These are phyloP conservation scores for Willisornis vidua DNA, from an alignment of 2,113 vertebrate species.

Conservation along the genomic window DNA sequence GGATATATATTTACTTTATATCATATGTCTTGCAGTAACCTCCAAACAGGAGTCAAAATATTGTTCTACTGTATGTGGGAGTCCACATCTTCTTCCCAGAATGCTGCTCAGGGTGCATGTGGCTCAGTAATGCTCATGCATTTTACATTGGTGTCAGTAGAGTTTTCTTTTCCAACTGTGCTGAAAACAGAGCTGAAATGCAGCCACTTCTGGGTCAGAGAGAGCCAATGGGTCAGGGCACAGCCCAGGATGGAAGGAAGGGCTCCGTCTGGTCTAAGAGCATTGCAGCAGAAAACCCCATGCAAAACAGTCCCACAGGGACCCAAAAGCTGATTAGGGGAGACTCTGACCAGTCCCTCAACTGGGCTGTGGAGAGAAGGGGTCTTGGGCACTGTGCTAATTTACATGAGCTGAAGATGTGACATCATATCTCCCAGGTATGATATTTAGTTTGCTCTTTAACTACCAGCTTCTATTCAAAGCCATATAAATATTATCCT, in stretches of 20 bases:
- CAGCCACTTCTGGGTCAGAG: not conserved
- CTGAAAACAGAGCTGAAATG: not conserved
- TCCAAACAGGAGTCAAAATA: not conserved
- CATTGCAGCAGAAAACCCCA: not conserved
- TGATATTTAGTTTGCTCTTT: not conserved
- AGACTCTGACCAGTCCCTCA: not conserved
- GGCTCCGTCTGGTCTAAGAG: not conserved
- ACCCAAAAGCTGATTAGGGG: not conserved
- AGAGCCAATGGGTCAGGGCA: accelerated
- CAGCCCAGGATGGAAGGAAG: not conserved
- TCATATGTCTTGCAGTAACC: not conserved
- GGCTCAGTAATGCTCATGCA: not conserved
- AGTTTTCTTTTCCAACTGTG: not conserved
- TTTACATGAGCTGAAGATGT: not conserved
- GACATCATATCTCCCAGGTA: not conserved
- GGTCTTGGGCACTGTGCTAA: not conserved
- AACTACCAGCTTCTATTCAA: not conserved
- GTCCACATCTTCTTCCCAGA: not conserved
- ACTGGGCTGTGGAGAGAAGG: not conserved
- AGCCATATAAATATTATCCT: not conserved
- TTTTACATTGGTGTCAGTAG: not conserved
- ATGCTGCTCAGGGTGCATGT: not conserved
- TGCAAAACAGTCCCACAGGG: not conserved
- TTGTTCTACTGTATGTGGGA: not conserved
- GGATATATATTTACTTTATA: not conserved